Base-by-base conservation (phyloP, 2,888 invertebrate genomes). In the Digitonthophagus gazella region DNA sequence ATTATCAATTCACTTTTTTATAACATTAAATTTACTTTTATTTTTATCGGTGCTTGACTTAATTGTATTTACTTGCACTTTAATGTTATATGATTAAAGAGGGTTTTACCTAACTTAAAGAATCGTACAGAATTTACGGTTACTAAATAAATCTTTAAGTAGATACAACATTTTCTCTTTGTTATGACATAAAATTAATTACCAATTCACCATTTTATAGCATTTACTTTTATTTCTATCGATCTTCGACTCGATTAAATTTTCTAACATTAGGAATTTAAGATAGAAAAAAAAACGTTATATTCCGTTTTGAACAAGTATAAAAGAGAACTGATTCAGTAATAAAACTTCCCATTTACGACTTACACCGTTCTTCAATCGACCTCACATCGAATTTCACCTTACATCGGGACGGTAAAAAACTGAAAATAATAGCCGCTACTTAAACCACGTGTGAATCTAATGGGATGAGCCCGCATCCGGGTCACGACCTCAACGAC, bases 401-500 rank as follows among this genome's bases (percentile, higher is more conserved):
- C 28, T 6, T 8, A 44, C 8, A 44, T 44, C 28, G 28, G 8
- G 28, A 11, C 28, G 2, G 28, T 44, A 44, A 11, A 61, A 61
- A 61, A 61, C 20, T 16, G n/a, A 61, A 20, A 61, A 61, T 61
- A 61, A 61, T 61, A 61, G 19, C 61, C 61, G 61, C 61, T 61
- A 61, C 61, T 61, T 61, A 61, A 20, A 61, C 61, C 18, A 20
- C 18, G 58, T 72, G 73, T 73, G 74, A 73, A 71, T 71, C 72
- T 71, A 73, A 72, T 72, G 67, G 72, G 67, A 73, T 73, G 71
- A 72, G 61, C 20, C 67, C 64, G 73, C 72, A 77, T 76, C 75
- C 76, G 76, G 75, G 77, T 77, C 76, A 71, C 69, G 77, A 77
- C 76, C 77, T 72, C 72, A 70, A 44, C 66, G 55, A 69, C 74